These are phyloP conservation scores for Neolamprologus falcicula DNA, from an alignment of 2,113 vertebrate genomes.

Conservation along the genomic window DNA sequence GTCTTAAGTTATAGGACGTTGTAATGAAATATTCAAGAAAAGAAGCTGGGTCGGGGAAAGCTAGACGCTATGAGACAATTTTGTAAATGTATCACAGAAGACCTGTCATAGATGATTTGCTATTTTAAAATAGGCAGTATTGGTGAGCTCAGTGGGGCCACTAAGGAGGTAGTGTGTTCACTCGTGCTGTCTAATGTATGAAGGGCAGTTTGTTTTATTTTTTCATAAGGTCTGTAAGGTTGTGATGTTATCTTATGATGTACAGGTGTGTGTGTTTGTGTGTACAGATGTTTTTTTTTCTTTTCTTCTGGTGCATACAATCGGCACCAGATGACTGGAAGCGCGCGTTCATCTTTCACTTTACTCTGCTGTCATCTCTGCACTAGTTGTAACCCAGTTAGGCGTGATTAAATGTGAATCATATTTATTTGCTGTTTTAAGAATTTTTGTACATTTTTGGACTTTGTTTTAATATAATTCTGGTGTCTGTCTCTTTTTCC, in stretches of 20 bases:
- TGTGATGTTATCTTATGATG: constrained; percentile 21
- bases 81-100: constrained; percentile 6
- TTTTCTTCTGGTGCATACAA: constrained; percentile 13
- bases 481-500: constrained; percentile 22
- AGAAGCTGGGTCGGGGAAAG: not conserved
- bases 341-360: constrained; percentile 26
- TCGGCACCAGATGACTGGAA: constrained; percentile 7
- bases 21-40: constrained; percentile 1
- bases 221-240: constrained; percentile 7
- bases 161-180: constrained; percentile 14
- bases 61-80: constrained; percentile 19
- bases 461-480: constrained; percentile 70
- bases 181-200: constrained; percentile 25
- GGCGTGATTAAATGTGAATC: constrained; percentile 73
- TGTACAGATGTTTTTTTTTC: not conserved
- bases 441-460: constrained; percentile 67
- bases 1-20: constrained; percentile 4
- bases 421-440: constrained; percentile 76
- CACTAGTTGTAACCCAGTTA: constrained; percentile 67
- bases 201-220: constrained; percentile 22
- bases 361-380: constrained; percentile 63
- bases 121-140: constrained; percentile 33
- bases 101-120: not conserved
- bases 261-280: not conserved
- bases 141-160: not conserved